These are phyloP conservation scores for Aspidiotus rigidus DNA, from an alignment of 2,888 invertebrate species.

Conservation along the genomic window DNA sequence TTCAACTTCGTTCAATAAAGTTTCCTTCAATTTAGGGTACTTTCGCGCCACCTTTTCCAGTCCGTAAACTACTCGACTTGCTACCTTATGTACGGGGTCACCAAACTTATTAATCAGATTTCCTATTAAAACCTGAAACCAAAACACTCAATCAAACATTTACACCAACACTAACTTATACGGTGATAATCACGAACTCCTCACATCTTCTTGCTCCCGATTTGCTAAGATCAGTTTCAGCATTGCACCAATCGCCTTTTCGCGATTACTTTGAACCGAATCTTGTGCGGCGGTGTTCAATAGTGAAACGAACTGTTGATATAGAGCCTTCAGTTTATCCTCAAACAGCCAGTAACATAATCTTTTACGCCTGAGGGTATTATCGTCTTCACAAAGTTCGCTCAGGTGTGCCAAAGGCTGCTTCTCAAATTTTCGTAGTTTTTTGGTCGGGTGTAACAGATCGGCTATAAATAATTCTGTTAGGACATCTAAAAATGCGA, in stretches of 20 bases:
- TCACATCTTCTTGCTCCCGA: constrained; percentile 75
- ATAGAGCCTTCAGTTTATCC: constrained; percentile 67
- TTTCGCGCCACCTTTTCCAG: constrained; percentile 69
- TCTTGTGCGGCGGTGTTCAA: constrained; percentile 67
- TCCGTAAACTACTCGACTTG: constrained; percentile 77
- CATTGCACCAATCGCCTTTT: constrained; percentile 67
- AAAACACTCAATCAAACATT: neutral
- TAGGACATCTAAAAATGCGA: constrained; percentile 54
- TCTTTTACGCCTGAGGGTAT: constrained; percentile 53
- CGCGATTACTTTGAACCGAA: constrained; percentile 67
- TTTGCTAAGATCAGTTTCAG: constrained; percentile 65
- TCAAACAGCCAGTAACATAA: constrained; percentile 81
- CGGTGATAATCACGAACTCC: constrained; percentile 26
- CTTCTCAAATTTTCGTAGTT: constrained; percentile 57
- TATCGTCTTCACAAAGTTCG: constrained; percentile 55
- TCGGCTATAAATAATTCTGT: constrained; percentile 68
- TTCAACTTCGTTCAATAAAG: constrained; percentile 80
- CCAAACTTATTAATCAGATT: constrained; percentile 90
- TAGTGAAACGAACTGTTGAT: constrained; percentile 56
- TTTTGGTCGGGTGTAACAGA: constrained; percentile 55
- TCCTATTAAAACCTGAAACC: constrained; percentile 56
- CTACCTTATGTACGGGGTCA: constrained; percentile 80
- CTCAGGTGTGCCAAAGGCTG: constrained; percentile 53
- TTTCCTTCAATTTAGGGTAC: constrained; percentile 86
- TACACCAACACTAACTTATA: neutral